Base-by-base conservation (phyloP, 1,140 invertebrate species). In the Rhagoletis zephyria region DNA sequence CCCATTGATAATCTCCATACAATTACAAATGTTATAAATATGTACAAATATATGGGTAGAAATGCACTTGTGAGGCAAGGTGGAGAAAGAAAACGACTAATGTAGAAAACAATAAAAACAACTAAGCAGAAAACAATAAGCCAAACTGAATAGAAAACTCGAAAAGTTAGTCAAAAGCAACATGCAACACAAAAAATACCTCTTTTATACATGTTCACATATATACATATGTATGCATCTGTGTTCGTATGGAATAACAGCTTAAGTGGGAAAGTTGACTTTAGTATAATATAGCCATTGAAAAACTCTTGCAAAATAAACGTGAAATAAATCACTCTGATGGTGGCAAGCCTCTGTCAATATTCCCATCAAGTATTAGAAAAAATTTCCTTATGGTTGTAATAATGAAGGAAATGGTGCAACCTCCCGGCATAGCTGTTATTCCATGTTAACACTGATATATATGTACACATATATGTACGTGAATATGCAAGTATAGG, bases 151-250 rank as follows among this genome's bases (percentile, higher is more conserved):
- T n/a, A 56, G 51, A 81, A 81, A 81, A 81, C 74, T 81, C 45
- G 74, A 81, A 59, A 81, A 81, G 51, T 81, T 48, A 81, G 74
- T 81, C 14, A 14, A 81, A 81, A 59, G 56, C 74, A 56, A 81
- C n/a, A 81, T 81, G 51, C 51, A 81, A 81, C 19, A 56, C 74
- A 81, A 81, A 56, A 30, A 30, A 30, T 30, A 30, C 30, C 30
- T 30, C 30, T 30, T 30, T 30, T 0, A 30, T 30, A 30, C 30
- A 30, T 30, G 30, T 30, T 30, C 48, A 81, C 16, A 81, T n/a
- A 19, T 42, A 19, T 9, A 59, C 7, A 81, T 19, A 51, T 30
- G 16, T 48, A 19, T 56, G 45, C 51, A 59, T 63, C 51, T 30
- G 30, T 30, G 30, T 30, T 30, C 30, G 30, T 30, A 30, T 30